A percentile compares a stretch with the other conserved stretches of the same genome.
Conservation (phyloP, 2,888 invertebrate genomes). For the Flabesymbios commensalis region DNA sequence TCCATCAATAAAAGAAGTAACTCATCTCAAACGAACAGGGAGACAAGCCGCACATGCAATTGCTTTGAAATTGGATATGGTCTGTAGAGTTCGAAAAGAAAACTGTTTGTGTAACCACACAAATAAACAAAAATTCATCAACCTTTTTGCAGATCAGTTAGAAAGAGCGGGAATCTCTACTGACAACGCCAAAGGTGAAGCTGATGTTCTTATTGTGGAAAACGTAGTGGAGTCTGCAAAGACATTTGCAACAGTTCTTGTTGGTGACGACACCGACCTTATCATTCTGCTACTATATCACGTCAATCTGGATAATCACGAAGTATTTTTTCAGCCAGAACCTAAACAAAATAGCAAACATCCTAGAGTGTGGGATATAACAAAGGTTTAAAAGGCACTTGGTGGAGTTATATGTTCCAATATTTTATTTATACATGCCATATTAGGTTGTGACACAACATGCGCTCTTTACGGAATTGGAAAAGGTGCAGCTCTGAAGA, state of each 20-base stretch:
- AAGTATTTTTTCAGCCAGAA: too few species aligned
- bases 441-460: constrained; percentile 35
- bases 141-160: constrained; percentile 6
- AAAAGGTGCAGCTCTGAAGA: constrained; percentile 13
- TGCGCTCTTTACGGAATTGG: constrained; percentile 28
- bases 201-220: constrained; percentile 39
- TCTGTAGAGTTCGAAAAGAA: neutral
- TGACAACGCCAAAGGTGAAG: constrained; percentile 37
- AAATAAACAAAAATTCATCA: constrained; percentile 7
- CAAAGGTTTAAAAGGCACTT: neutral
- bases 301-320: too few species aligned
- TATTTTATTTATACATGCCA: constrained; percentile 29
- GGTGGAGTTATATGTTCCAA: constrained; percentile 6
- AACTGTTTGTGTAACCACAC: neutral
- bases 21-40: constrained; percentile 24
- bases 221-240: constrained; percentile 32
- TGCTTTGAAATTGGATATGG: neutral
- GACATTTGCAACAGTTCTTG: constrained; percentile 17
- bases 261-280: constrained; percentile 45
- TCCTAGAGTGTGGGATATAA: neutral
- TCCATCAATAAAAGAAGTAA: constrained; percentile 36
- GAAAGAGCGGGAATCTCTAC: constrained; percentile 9
- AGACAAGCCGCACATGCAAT: neutral
- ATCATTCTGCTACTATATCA: too few species aligned
- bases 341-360: too few species aligned